phyloP scores from a whole-genome alignment of 2,113 vertebrate genomes.

The Scytalopus superciliaris region DNA sequence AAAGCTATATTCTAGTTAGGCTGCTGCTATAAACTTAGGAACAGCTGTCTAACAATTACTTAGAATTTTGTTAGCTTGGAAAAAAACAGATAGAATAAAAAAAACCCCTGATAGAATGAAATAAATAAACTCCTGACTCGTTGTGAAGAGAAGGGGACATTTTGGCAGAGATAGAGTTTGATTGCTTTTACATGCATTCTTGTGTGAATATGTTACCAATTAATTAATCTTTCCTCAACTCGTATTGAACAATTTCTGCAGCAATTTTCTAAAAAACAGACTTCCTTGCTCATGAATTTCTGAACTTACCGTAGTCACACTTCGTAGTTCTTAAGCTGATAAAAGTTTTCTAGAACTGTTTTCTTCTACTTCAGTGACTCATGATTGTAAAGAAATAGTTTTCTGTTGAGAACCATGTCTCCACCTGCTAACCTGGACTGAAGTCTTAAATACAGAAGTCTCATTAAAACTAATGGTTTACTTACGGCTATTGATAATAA shows the following conservation, averaged over 20 bases:
- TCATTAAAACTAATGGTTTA: not conserved
- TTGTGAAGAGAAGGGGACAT: not conserved
- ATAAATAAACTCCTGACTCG: not conserved
- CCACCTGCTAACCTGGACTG: not conserved
- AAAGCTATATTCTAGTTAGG: conserved; percentile 31
- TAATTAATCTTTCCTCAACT: not conserved
- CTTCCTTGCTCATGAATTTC: not conserved
- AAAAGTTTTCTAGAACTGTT: not conserved
- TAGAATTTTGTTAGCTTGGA: not conserved
- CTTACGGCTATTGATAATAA: not conserved
- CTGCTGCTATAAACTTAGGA: not conserved
- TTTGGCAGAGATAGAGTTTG: not conserved
- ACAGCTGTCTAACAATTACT: not conserved
- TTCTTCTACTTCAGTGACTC: conserved; percentile 4
- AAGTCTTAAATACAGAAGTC: not conserved
- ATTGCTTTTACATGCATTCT: not conserved
- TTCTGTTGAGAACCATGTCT: not conserved
- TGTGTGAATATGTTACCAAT: not conserved
- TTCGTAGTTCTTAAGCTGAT: not conserved
- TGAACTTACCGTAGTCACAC: conserved; percentile 11
- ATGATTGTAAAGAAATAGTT: not conserved
- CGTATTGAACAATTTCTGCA: not conserved
- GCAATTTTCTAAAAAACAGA: not conserved
- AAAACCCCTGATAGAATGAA: not conserved
- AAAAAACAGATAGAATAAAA: not conserved